Base-by-base conservation (phyloP, 2,113 vertebrate species). In the Stegostoma tigrinum region DNA sequence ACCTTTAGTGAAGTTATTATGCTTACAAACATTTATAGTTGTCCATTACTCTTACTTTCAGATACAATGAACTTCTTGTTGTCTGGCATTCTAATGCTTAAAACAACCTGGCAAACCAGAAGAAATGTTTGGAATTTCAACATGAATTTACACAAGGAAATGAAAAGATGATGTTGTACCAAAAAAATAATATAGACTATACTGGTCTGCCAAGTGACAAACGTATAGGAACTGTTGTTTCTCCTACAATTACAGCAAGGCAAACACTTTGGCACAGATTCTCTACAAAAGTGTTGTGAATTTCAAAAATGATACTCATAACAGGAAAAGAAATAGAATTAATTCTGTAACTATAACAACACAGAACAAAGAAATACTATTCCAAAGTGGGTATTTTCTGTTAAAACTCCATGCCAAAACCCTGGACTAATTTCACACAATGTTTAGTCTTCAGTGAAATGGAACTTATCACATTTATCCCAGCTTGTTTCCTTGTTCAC, bases 61-160 rank as follows among this genome's bases (percentile, higher is more conserved):
- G 94, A 72, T 68, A 95, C 42, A 95, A 94, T 94, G 67, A 72
- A 95, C 67, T 52, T 48, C 23, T 95, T 72, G 68, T 68, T 70
- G 94, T 95, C 94, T 95, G 67, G 66, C 42, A 72, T 48, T 61
- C n/a, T 72, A 95, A 72, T 95, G 67, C 94, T 95, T 95, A 95
- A 95, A 95, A 72, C 94, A 95, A 95, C 94, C 67, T 52, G 67
- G 94, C 94, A 95, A 95, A 72, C 23, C 67, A 95, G 66, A 95
- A 45, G 42, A 95, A 95, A 72, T 72, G 67, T 95, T 72, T 95
- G 94, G 68, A 95, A 95, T 95, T 95, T 72, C 94, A 72, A 72
- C 42, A 52, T 95, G 48, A 72, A 72, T 72, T 72, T 95, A 48
- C 67, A 72, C 94, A 95, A 52, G 94, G 94, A 95, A 95, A 95